Conservation (phyloP, 2,113 vertebrate species). For the Lamprologus lemairii region DNA sequence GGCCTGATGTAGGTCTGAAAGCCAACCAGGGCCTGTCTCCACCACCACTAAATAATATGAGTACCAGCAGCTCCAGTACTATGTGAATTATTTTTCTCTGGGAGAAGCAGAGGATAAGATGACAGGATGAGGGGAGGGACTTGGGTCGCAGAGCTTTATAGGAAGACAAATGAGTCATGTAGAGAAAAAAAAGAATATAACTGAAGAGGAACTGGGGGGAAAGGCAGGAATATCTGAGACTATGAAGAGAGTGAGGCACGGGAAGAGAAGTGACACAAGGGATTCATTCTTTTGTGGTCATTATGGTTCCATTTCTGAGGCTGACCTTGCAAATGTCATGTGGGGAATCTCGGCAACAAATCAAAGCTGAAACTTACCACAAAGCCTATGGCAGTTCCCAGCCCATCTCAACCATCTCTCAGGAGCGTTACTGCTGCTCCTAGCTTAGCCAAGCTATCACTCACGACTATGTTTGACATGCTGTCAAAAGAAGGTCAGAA, state of each 20-base stretch:
- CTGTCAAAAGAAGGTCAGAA: background rate
- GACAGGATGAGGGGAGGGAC: background rate
- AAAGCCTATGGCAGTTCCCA: constrained; percentile 6
- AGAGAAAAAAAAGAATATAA: background rate
- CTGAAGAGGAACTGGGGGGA: background rate
- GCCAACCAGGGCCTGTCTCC: constrained; percentile 28
- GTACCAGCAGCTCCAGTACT: background rate
- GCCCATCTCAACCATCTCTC: constrained; percentile 22
- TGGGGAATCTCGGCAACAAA: constrained; percentile 56
- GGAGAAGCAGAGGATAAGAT: background rate
- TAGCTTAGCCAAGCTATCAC: background rate
- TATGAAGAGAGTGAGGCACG: background rate
- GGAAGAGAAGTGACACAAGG: constrained; percentile 34
- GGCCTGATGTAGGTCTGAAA: constrained; percentile 23
- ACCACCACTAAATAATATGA: constrained; percentile 42
- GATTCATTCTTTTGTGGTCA: constrained; percentile 41
- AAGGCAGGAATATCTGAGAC: background rate
- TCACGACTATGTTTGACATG: background rate
- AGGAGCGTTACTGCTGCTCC: background rate
- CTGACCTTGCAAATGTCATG: constrained; percentile 56
- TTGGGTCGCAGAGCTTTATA: background rate
- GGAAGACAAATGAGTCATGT: constrained; percentile 18
- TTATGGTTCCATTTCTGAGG: constrained; percentile 48
- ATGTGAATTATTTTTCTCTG: constrained; percentile 2
- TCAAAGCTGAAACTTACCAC: constrained; percentile 45